Evolutionary conservation across 2,888 invertebrate species (phyloP).

Genomic region (Cabera pusaria): DNA sequence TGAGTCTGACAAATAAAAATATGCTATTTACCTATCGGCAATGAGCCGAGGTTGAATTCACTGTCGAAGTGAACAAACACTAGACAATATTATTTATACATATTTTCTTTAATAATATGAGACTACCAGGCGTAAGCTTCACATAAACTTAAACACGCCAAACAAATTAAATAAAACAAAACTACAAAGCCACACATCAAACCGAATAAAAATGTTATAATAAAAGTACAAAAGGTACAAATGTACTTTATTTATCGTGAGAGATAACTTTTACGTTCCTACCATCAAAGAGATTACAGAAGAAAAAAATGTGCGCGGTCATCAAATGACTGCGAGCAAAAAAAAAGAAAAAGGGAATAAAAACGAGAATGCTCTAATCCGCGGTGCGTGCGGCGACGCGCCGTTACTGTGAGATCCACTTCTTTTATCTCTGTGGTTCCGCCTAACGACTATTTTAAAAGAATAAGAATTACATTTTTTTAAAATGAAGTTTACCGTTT

Average conservation of each 20-base stretch:
- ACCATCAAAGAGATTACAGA: constrained; percentile 52
- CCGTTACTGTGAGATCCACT: constrained; percentile 23
- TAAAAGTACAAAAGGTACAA: constrained; percentile 24
- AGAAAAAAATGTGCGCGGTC: constrained; percentile 42
- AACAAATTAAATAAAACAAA: too few relatives aligned
- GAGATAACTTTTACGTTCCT: constrained; percentile 35
- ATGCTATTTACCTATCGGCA: constrained; percentile 12
- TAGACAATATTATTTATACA: too few relatives aligned
- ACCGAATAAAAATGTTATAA: constrained; percentile 17
- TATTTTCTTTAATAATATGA: too few relatives aligned
- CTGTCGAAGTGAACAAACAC: neutral
- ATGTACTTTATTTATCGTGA: constrained; percentile 31
- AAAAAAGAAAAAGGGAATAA: constrained; percentile 35
- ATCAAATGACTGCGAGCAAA: constrained; percentile 41
- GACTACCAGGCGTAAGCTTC: too few relatives aligned
- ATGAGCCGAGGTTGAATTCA: constrained; percentile 6
- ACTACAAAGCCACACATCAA: too few relatives aligned
- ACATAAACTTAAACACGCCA: too few relatives aligned
- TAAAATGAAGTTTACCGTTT: constrained; percentile 1
- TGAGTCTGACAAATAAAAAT: constrained; percentile 18
- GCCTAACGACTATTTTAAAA: constrained; percentile 5
- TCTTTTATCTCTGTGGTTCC: constrained; percentile 25
- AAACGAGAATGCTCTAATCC: constrained; percentile 36
- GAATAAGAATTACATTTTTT: constrained; percentile 1
- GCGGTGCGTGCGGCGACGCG: constrained; percentile 37